A percentile compares a stretch with the other conserved stretches of the same genome.
Evolutionary conservation across 2,113 vertebrate species (phyloP).

Genomic region (Grallaria varia): DNA sequence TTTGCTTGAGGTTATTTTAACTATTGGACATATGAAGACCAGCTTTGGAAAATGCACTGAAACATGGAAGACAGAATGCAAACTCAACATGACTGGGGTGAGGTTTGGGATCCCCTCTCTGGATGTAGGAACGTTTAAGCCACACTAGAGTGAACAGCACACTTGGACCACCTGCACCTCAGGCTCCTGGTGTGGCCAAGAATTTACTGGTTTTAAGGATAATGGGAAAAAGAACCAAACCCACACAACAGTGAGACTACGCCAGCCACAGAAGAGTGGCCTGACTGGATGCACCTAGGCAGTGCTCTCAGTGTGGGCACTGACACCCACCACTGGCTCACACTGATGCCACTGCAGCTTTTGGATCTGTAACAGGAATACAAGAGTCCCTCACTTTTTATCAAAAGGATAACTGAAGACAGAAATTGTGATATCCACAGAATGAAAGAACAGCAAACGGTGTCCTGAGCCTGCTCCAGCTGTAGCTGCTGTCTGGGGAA

Average conservation of each 20-base stretch:
- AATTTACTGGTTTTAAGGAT: neutral
- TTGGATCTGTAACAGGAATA: neutral
- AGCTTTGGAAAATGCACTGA: neutral
- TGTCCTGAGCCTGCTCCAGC: neutral
- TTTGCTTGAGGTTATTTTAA: neutral
- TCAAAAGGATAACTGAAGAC: neutral
- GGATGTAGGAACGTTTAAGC: neutral
- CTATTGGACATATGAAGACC: neutral
- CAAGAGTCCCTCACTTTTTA: neutral
- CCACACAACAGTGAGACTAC: neutral
- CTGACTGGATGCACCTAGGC: neutral
- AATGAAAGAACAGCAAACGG: neutral
- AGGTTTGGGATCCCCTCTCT: neutral
- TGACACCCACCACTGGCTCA: neutral
- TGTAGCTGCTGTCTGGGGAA: neutral
- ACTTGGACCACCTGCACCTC: neutral
- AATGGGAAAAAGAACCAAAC: neutral
- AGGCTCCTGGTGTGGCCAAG: neutral
- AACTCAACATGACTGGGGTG: neutral
- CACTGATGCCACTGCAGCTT: rapidly evolving
- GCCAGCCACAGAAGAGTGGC: neutral
- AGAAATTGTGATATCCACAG: neutral
- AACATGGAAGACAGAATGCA: neutral
- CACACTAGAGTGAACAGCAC: neutral
- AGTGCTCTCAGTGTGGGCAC: neutral